Evolutionary conservation across 2,113 vertebrate genomes (phyloP), one percentile per base, ranked within the genome.

Genomic region (Alouatta palliata): DNA sequence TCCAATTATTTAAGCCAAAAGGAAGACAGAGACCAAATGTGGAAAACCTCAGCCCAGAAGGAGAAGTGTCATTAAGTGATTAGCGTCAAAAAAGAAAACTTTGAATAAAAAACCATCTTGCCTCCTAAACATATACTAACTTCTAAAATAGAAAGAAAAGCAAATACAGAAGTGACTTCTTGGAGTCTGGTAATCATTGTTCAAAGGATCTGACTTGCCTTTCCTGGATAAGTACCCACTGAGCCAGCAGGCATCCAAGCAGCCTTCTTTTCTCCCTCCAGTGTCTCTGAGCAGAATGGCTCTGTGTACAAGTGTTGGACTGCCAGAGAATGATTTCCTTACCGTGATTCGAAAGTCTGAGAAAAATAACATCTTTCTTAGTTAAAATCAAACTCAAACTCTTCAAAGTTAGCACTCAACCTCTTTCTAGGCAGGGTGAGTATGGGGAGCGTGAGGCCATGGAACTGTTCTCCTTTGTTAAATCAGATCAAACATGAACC

Each of bases 51-150:
- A 91, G 49, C 27, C 37, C 76, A 61, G 52, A 88, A 88, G 66
- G 21, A 97, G 61, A 88, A 95, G 84, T 92, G n/a, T 54, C 61
- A 83, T 61, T 91, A 87, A 94, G 81, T 87, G n/a, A 94, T 79
- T 75, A 87, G 45, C 40, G 90, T 90, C 58, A 52, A 80, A 92
- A 95, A 79, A 87, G 20, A 95, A 89, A 92, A 21, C 73, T 85
- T 68, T 94, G 81, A 82, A 83, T 96, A 75, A 73, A 96, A 95
- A 95, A 68, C 40, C 43, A 54, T 54, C 66, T 90, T 95, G 25
- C 54, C 47, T 97, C 40, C 47, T 83, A 66, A 79, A 66, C 16
- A 35, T 73, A 37, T 52, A 37, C 68, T 86, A 79, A 75, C 30
- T 75, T 85, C 49, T 91, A 84, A 87, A 83, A 87, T 47, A 61